Base-by-base conservation (phyloP, 92 coral and sea anemone species). In the Umimayanthus kanabou region DNA sequence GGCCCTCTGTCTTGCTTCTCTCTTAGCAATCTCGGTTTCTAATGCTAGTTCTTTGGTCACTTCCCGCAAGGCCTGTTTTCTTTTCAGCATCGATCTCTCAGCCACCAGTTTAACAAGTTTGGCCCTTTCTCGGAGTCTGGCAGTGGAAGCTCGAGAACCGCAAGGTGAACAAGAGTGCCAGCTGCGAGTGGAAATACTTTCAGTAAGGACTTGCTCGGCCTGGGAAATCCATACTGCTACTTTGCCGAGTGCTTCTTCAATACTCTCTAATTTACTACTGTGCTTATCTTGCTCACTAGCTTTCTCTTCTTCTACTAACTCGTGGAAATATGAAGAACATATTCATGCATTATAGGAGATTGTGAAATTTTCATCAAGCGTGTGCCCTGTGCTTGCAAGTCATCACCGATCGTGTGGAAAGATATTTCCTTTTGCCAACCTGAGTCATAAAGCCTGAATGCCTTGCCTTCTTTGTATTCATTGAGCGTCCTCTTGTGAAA, bases 1-100 rank as follows among this genome's bases (percentile, higher is more conserved):
- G 7, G 74, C 85, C 39, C 39, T 88, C 39, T 88, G 47, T 57
- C 86, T 88, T 28, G 90, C 86, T 76, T 77, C 85, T 5, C 86
- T 47, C 1, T 88, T 88, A 0, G 78, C 90, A 25, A 88, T 80
- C 53, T 88, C 90, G 2, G 71, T 88, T 0, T 88, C 90, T 55
- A 88, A 29, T 23, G 15, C 76, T 43, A 85, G 49, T 28, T 85
- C 73, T 26, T 74, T 82, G 14, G 49, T 15, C 9, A 82, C 81
- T 58, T 61, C 7, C 80, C n/a, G 33, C 40, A 73, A 45, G 9
- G 42, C 82, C 10, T 79, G 82, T 29, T 50, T 85, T 10, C 29
- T 57, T 73, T 85, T 85, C 9, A 85, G 82, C 80, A 85, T n/a
- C 22, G 81, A 43, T 39, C 53, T 26, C 22, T 85, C 88, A 30